Base-by-base conservation (phyloP, 2,113 vertebrate species). In the Epinephelus fuscoguttatus region DNA sequence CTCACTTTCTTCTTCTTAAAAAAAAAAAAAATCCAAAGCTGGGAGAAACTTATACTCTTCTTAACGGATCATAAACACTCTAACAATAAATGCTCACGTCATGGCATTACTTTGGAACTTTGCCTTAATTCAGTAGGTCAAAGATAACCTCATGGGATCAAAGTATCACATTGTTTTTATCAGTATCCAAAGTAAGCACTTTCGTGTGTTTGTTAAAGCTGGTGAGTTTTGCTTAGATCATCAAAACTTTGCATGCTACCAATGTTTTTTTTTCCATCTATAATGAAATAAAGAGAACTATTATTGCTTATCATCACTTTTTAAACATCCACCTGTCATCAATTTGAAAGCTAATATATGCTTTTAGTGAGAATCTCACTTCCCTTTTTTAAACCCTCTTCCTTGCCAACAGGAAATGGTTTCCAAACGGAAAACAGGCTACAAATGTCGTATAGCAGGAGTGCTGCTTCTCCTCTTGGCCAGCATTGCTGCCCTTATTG, bases 401-500 rank as follows among this genome's bases (percentile, higher is more conserved):
- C 86, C 15, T 86, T 74, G 25, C 72, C 80, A 62, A 81, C 91
- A 94, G 94, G 86, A 95, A 90, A 96, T 96, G 90, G 90, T 93
- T 55, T 95, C 93, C 40, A 94, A 93, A 71, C 55, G 13, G 53
- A 61, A 90, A 84, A 92, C 94, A 67, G 92, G 95, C 59, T 96
- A 93, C 80, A 95, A 92, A 81, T 95, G 95, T 90, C 94, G 94
- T 2, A 92, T 96, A 37, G 91, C 91, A 64, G 69, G 92, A 25
- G 93, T 97, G 57, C 61, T 96, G 52, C 88, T 95, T 50, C 93
- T 97, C 80, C 92, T 99, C 67, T 75, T 98, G 66, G 88, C 95
- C 59, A 97, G 97, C 45, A 73, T 97, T n/a, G 94, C 95, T 15
- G 96, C 97, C 63, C 94, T 99, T 4, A 87, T 97, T 76, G 82